Base-by-base conservation (phyloP, 2,888 invertebrate species). In the Drosophila melanosoma region DNA sequence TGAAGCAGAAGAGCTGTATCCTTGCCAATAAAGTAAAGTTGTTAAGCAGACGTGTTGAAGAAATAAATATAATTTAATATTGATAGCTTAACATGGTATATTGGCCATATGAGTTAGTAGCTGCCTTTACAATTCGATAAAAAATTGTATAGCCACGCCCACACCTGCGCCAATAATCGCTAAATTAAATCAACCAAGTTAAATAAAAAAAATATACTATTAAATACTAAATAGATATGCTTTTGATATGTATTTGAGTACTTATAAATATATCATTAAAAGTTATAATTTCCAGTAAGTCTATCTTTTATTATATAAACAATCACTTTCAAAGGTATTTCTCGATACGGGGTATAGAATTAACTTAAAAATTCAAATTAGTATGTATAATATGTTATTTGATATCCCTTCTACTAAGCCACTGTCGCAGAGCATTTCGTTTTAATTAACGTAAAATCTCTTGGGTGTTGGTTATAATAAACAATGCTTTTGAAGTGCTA, bases 401-500 rank as follows among this genome's bases (percentile, higher is more conserved):
- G 23, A 32, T 42, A 35, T 35, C 11, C 36, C 15, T 33, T 36
- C 6, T 26, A 36, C n/a, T 45, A 57, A 20, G 32, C 36, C 35
- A 38, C 20, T 48, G 49, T 10, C n/a, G 26, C 26, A n/a, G 36
- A 38, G 23, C n/a, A 10, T 20, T 40, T 40, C 20, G 12, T 10
- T 17, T 40, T 51, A 49, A 68, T 68, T 68, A 49, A 26, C 4
- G 26, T 2, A 53, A 57, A 66, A 26, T 63, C 52, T 42, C 62
- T 5, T 56, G 71, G 51, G 65, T 42, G 52, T 61, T 63, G 23
- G 6, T 38, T 17, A 26, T 12, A 26, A 12, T 68, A 53, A 60
- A 49, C n/a, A 33, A 42, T 26, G 51, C 75, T 77, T 78, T 82
- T 81, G 71, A 69, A 54, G 26, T 10, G 54, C 58, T 86, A 85